Percentiles rank a stretch among this genome's conserved stretches.
phyloP scores from a whole-genome alignment of 2,888 invertebrate species.

The Sipha maydis region DNA sequence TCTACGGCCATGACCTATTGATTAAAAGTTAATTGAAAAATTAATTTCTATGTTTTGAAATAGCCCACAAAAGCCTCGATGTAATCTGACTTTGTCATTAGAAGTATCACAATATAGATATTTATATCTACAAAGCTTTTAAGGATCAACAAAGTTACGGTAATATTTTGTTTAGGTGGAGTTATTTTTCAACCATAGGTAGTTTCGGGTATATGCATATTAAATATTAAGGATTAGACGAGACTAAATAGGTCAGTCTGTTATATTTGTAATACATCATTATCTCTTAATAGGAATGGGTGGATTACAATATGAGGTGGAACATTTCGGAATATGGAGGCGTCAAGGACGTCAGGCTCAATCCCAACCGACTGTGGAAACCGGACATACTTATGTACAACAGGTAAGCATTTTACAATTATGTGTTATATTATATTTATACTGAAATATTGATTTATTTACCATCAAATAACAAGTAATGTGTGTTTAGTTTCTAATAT shows the following conservation, averaged over 20 bases:
- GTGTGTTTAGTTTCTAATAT: too few species aligned
- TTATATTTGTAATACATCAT: neutral
- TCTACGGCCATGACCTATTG: neutral
- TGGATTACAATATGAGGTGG: conserved; percentile 96
- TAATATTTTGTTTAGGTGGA: conserved; percentile 9
- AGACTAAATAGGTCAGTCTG: neutral
- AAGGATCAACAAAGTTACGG: neutral
- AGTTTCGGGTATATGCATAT: neutral
- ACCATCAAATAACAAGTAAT: too few species aligned
- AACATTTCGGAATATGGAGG: conserved; percentile 94
- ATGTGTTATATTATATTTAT: too few species aligned
- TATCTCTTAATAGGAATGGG: conserved; percentile 84
- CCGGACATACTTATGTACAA: conserved; percentile 99
- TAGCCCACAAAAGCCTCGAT: conserved; percentile 38
- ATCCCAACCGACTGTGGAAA: conserved; percentile 96
- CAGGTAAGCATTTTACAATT: conserved; percentile 76
- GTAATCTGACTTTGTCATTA: conserved; percentile 40
- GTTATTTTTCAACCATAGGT: neutral
- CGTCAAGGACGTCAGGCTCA: conserved; percentile 92
- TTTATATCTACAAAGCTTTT: neutral
- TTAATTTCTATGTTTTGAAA: conserved; percentile 45
- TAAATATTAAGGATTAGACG: neutral
- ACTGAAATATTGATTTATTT: too few species aligned
- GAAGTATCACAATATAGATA: conserved; percentile 21
- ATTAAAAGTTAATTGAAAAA: conserved; percentile 49